These are phyloP conservation scores for Arctopsyche grandis DNA, from an alignment of 1,140 invertebrate species.

Conservation along the genomic window DNA sequence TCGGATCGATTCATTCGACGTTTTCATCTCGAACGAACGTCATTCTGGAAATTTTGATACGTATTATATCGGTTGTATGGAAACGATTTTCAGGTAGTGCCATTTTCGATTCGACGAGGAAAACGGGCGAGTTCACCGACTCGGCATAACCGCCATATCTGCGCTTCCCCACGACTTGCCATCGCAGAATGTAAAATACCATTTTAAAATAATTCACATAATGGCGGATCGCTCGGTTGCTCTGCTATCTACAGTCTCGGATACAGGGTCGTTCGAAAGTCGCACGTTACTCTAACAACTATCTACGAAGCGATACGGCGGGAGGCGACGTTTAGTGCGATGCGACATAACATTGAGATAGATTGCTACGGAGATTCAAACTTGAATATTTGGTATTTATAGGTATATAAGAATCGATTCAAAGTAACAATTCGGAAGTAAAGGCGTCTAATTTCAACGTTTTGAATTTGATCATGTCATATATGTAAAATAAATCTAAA, in stretches of 20 bases:
- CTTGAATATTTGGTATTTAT: too few species aligned
- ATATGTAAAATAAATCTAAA: too few species aligned
- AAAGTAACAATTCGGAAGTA: too few species aligned
- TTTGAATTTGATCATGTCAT: too few species aligned
- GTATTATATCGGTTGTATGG: not conserved
- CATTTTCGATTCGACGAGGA: not conserved
- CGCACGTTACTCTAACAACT: not conserved
- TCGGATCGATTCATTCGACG: not conserved
- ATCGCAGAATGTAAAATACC: constrained; percentile 34
- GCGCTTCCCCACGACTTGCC: constrained; percentile 35
- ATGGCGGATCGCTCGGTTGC: constrained; percentile 18
- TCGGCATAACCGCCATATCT: constrained; percentile 17
- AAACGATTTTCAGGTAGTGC: constrained; percentile 10
- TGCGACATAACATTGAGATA: too few species aligned
- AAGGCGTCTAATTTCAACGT: too few species aligned
- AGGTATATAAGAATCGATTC: too few species aligned
- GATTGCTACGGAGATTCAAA: too few species aligned
- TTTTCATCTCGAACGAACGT: too few species aligned
- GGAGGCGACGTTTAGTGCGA: too few species aligned
- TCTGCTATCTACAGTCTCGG: not conserved
- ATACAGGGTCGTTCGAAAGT: not conserved
- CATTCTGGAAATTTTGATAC: too few species aligned
- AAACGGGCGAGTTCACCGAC: constrained; percentile 15
- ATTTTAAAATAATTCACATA: constrained; percentile 33
- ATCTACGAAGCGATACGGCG: too few species aligned